Evolutionary conservation across 2,888 invertebrate genomes (phyloP).

Genomic region (Nephrotoma flavescens): DNA sequence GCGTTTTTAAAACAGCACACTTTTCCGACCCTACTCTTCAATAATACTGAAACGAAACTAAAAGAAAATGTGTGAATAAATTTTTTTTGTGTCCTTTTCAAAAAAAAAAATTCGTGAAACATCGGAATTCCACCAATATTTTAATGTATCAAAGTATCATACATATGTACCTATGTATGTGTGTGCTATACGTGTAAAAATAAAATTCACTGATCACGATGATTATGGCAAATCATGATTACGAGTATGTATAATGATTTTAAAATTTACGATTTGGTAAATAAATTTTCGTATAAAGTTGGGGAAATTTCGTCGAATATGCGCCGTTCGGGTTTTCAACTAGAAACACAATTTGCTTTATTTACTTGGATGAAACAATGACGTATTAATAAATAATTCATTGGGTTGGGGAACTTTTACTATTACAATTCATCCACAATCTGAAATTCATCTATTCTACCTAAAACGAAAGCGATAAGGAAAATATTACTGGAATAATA

Average conservation of each 20-base stretch:
- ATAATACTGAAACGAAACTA: neutral
- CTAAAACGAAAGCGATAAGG: neutral
- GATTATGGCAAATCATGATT: neutral
- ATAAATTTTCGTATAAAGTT: neutral
- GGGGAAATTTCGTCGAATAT: neutral
- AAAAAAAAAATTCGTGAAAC: neutral
- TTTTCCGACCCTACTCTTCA: neutral
- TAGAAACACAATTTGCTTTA: neutral
- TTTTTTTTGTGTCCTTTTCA: neutral
- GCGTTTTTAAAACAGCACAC: neutral
- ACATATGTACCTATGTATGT: neutral
- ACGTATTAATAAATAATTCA: neutral
- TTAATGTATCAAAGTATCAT: neutral
- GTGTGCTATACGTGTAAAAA: neutral
- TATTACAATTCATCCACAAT: neutral
- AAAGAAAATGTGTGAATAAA: neutral
- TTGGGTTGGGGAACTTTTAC: neutral
- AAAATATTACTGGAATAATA: neutral
- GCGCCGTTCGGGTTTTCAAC: neutral
- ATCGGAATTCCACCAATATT: neutral
- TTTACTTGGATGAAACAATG: neutral
- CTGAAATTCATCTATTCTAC: neutral
- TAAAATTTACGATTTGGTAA: neutral
- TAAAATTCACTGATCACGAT: neutral
- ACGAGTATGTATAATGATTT: neutral